These are phyloP conservation scores for Aspiorhynchus laticeps DNA, from an alignment of 2,113 vertebrate genomes.

Conservation along the genomic window DNA sequence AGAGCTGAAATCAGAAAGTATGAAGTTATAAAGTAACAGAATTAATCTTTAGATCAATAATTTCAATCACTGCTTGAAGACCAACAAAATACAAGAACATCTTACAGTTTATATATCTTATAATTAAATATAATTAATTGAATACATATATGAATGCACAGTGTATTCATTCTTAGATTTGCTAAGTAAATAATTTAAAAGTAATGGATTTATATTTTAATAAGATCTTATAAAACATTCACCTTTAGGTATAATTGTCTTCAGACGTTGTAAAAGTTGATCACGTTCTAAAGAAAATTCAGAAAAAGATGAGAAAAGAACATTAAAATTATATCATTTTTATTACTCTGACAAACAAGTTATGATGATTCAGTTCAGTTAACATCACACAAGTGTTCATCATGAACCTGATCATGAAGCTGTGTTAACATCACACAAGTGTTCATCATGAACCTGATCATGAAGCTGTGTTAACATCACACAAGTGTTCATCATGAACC, in stretches of 20 bases:
- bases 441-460: too few species aligned
- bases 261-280: background rate
- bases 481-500: too few species aligned
- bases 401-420: too few species aligned
- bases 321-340: background rate
- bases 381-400: too few species aligned
- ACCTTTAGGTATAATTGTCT: background rate
- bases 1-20: background rate
- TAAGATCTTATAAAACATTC: background rate
- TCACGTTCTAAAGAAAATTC: background rate
- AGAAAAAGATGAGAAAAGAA: background rate
- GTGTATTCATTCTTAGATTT: background rate
- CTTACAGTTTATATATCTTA: background rate
- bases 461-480: too few species aligned
- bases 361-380: too few species aligned
- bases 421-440: too few species aligned
- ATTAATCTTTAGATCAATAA: background rate
- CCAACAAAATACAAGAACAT: too few species aligned
- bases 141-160: background rate
- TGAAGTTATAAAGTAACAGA: background rate
- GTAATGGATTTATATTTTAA: background rate
- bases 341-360: too few species aligned
- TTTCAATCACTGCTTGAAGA: too few species aligned
- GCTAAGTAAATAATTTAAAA: background rate
- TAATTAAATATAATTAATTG: background rate